Percentiles rank a stretch among this genome's conserved stretches.
phyloP scores from a whole-genome alignment of 2,113 vertebrate species.

The Rallus limicola region DNA sequence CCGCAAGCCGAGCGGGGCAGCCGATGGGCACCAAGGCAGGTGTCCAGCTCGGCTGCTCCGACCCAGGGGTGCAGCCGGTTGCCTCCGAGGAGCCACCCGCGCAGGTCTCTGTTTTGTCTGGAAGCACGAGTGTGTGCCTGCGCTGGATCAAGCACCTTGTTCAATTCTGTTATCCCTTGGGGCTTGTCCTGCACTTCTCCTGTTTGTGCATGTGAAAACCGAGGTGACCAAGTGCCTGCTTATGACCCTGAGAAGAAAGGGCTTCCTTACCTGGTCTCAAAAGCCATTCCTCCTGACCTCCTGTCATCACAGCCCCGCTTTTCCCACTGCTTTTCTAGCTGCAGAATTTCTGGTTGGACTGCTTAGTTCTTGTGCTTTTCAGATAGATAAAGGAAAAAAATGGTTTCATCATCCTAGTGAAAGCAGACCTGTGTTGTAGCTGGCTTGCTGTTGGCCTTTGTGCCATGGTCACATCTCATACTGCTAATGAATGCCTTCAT shows the following conservation, averaged over 20 bases:
- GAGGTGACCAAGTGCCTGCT: background rate
- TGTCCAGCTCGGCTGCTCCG: too few relatives aligned
- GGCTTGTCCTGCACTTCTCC: background rate
- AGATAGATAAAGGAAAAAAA: background rate
- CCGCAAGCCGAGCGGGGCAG: too few relatives aligned
- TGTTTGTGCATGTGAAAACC: background rate
- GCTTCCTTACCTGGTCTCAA: fast-evolving
- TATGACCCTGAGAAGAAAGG: background rate
- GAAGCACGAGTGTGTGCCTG: fast-evolving
- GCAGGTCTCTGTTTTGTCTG: fast-evolving
- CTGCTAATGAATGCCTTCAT: background rate
- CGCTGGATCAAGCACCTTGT: too few relatives aligned
- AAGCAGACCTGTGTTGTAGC: background rate
- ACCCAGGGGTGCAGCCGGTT: fast-evolving
- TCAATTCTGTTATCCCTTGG: too few relatives aligned
- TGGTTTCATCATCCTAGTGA: background rate
- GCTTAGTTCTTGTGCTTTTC: background rate
- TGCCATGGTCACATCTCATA: fast-evolving
- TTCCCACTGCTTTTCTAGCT: background rate
- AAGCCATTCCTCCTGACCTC: background rate
- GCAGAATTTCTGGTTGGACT: too few relatives aligned
- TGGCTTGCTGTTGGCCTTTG: background rate
- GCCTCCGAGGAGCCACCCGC: fast-evolving
- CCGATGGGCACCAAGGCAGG: too few relatives aligned
- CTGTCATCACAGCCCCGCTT: fast-evolving